Evolutionary conservation across 2,797 vertebrate genomes (phyloP), one percentile per base, ranked within the genome.

Genomic region (Gouania willdenowi): DNA sequence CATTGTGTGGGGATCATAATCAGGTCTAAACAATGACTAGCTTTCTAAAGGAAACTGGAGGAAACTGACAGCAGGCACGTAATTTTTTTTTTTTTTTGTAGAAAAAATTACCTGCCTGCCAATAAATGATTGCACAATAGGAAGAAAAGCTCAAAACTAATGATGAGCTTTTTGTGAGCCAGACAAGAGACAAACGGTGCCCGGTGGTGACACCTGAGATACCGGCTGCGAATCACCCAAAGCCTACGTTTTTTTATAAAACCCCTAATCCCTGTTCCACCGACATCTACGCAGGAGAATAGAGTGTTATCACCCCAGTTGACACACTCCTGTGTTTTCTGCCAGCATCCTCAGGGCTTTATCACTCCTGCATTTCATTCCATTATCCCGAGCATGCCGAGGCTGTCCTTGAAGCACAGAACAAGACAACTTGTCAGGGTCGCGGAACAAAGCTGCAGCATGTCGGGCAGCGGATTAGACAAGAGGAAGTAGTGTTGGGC

Each of bases 291-390:
- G 18, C 14, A 8, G 51, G 67, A 77, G 63, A 72, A 75, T 65
- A 41, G 69, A 70, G 79, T 57, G 74, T 86, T 84, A 86, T 84
- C 77, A 70, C 67, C 54, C 67, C 16, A 45, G 56, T 54, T 75
- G 81, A 82, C 80, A 79, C 65, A 65, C 78, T 73, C 63, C 54
- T 71, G 72, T 83, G 75, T 83, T 81, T 77, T 77, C 71, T 63
- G 66, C 61, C 55, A 33, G 63, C 66, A 71, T 78, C 74, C 75
- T 81, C 44, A 5, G 63, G 76, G 19, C 4, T 77, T 84, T 83
- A 79, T 79, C 80, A 59, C 66, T 60, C 66, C 75, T 15, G 49
- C 69, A 56, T 75, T 67, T 81, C 68, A 70, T 84, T 79, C 77
- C 72, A 85, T 82, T 82, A 84, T 80, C 79, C 75, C n/a, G 2